Conservation (phyloP, 2,113 vertebrate genomes). For the Eurystomus gularis region DNA sequence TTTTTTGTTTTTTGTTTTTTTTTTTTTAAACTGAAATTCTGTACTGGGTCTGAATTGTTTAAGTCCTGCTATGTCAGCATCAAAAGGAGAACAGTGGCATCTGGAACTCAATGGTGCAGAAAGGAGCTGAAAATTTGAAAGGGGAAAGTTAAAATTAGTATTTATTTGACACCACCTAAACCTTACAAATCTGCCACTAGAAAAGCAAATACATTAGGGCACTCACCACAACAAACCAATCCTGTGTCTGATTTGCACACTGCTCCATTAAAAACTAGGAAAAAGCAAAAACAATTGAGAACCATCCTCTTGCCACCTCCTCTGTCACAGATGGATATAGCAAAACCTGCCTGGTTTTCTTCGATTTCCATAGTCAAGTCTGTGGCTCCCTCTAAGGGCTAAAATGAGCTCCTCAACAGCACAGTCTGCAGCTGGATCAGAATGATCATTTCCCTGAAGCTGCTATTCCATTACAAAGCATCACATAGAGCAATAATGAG, state of each 20-base stretch:
- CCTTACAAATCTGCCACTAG: not conserved
- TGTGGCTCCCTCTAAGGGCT: slow-evolving; percentile 69
- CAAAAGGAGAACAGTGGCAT: not conserved
- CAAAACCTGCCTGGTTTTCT: not conserved
- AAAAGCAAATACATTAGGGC: not conserved
- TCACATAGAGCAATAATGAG: not conserved
- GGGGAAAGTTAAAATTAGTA: not conserved
- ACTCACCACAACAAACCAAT: not conserved
- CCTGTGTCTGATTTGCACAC: not conserved
- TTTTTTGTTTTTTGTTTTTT: not conserved
- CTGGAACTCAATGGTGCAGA: not conserved
- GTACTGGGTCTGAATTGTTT: not conserved
- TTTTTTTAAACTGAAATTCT: not conserved
- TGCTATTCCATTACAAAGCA: not conserved
- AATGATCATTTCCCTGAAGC: not conserved
- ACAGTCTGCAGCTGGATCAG: not conserved
- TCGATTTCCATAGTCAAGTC: not conserved
- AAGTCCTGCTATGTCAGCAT: not conserved
- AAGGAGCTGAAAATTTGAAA: not conserved
- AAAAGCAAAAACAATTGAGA: not conserved
- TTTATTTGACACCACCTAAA: not conserved
- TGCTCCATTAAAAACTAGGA: not conserved
- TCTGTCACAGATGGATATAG: not conserved
- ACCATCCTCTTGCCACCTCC: not conserved
- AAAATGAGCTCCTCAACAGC: not conserved